These are phyloP conservation scores for Rhysida immarginata DNA, from an alignment of 1,140 invertebrate species.

Conservation along the genomic window DNA sequence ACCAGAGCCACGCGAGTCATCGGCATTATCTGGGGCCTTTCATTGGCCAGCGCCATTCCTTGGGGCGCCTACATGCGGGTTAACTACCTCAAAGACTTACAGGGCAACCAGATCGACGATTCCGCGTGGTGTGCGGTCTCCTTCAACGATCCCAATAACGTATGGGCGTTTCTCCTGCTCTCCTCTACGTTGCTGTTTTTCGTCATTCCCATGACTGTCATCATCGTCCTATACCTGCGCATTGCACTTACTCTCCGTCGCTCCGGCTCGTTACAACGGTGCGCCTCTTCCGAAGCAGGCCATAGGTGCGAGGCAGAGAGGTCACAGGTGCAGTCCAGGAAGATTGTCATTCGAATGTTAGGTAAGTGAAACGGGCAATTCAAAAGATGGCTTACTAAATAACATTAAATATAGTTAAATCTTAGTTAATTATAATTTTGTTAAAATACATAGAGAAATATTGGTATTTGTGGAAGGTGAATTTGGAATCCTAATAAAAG, in stretches of 20 bases:
- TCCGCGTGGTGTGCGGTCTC: slow-evolving; percentile 33
- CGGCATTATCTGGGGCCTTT: slow-evolving; percentile 39
- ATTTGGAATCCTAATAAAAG: no score
- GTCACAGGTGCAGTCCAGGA: slow-evolving; percentile 5
- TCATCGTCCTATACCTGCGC: slow-evolving; percentile 62
- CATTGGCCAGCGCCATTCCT: slow-evolving; percentile 54
- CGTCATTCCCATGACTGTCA: slow-evolving; percentile 66
- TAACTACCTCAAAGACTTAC: slow-evolving; percentile 9
- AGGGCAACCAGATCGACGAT: slow-evolving; percentile 19
- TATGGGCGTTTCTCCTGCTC: slow-evolving; percentile 43
- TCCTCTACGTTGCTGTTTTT: slow-evolving; percentile 66
- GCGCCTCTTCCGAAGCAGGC: background rate
- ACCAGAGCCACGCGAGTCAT: slow-evolving; percentile 43
- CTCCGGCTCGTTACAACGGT: slow-evolving; percentile 26
- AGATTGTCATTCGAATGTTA: slow-evolving; percentile 12
- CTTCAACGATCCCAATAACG: background rate
- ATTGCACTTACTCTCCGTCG: slow-evolving; percentile 57
- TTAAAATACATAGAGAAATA: background rate
- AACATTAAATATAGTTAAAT: background rate
- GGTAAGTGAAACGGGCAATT: no score
- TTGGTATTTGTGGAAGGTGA: no score
- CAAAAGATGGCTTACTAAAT: no score
- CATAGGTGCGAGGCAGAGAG: background rate
- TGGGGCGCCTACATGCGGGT: slow-evolving; percentile 33
- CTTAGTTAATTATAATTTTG: background rate